These are phyloP conservation scores for Silvanus unidentatus DNA, from an alignment of 2,888 invertebrate genomes.

Conservation along the genomic window DNA sequence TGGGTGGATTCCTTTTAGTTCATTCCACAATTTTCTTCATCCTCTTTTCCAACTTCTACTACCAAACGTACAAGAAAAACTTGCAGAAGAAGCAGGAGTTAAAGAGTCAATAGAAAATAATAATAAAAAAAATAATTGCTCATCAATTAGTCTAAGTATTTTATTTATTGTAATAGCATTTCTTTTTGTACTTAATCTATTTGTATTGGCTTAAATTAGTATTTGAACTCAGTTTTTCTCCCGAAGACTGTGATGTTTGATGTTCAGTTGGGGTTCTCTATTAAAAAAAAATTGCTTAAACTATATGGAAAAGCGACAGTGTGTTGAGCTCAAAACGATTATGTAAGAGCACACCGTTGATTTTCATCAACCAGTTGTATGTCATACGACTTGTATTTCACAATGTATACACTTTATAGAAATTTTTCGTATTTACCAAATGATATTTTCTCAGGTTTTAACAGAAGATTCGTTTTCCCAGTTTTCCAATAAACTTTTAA, in stretches of 20 bases:
- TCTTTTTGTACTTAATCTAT: neutral
- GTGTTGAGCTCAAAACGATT: too few relatives aligned
- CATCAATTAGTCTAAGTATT: too few relatives aligned
- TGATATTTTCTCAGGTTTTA: too few relatives aligned
- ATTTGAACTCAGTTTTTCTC: conserved; percentile 7
- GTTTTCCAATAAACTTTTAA: too few relatives aligned
- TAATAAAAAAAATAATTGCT: too few relatives aligned
- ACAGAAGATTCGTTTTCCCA: too few relatives aligned
- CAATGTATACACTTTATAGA: conserved; percentile 1
- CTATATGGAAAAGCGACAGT: neutral
- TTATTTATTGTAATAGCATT: conserved; percentile 10
- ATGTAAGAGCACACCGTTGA: too few relatives aligned
- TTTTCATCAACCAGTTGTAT: too few relatives aligned
- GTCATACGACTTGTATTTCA: too few relatives aligned
- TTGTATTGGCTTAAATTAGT: conserved; percentile 1
- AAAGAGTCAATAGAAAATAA: too few relatives aligned
- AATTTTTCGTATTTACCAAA: too few relatives aligned
- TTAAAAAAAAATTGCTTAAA: neutral
- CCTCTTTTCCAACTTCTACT: conserved; percentile 88
- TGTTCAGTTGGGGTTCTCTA: too few relatives aligned
- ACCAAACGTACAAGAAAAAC: conserved; percentile 63
- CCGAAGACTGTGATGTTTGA: conserved; percentile 5
- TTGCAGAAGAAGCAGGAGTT: conserved; percentile 1
- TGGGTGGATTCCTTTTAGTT: conserved; percentile 67
- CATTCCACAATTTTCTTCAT: conserved; percentile 85